Conservation (phyloP, 2,113 vertebrate species). For the Myrmecophaga tridactyla region DNA sequence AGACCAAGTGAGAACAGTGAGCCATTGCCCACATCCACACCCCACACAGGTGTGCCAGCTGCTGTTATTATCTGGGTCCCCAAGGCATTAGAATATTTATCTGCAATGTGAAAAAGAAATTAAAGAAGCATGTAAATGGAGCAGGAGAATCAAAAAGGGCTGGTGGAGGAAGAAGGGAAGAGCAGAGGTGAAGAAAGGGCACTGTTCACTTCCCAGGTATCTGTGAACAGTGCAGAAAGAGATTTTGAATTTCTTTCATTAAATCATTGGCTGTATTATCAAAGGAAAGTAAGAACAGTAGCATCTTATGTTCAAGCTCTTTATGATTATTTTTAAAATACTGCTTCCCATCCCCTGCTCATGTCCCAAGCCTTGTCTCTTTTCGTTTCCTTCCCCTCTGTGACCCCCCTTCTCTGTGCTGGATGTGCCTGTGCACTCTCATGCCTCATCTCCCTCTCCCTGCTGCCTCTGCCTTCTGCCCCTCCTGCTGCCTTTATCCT, state of each 20-base stretch:
- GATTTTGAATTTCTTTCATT: background rate
- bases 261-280: background rate
- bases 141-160: background rate
- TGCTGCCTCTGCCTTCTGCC: background rate
- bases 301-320: background rate
- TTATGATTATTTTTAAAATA: background rate
- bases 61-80: too few relatives aligned
- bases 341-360: background rate
- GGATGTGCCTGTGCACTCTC: background rate
- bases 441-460: background rate
- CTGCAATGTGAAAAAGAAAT: background rate
- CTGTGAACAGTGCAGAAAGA: background rate
- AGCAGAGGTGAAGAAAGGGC: too few relatives aligned
- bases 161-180: background rate
- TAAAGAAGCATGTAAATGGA: rapidly evolving
- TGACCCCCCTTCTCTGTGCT: background rate
- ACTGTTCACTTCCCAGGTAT: background rate
- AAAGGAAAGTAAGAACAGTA: background rate
- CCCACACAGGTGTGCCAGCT: background rate
- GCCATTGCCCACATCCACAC: rapidly evolving
- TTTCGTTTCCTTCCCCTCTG: background rate
- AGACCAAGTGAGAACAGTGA: background rate
- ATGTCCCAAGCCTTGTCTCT: background rate
- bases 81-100: rapidly evolving
- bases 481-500: background rate